A percentile compares a stretch with the other conserved stretches of the same genome.
Conservation (phyloP, 2,113 vertebrate genomes). For the Rutilus rutilus region DNA sequence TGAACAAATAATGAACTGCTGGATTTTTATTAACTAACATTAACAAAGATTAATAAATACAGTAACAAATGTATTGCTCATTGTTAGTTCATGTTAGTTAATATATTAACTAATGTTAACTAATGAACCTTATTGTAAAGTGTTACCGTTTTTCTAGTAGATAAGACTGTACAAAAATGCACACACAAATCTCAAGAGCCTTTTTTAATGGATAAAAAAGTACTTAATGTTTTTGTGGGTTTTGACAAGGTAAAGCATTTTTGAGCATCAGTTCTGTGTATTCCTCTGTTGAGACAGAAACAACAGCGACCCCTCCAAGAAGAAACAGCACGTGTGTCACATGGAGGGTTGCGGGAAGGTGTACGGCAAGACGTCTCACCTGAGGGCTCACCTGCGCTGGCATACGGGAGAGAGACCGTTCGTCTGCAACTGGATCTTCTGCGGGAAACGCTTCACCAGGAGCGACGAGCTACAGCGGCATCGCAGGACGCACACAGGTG, state of each 20-base stretch:
- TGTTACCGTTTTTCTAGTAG: too few relatives aligned
- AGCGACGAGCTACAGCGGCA: conserved; percentile 97
- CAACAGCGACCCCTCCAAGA: conserved; percentile 94
- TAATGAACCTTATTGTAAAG: too few relatives aligned
- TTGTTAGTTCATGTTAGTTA: too few relatives aligned
- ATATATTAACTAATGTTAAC: too few relatives aligned
- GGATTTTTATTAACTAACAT: too few relatives aligned
- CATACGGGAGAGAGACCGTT: conserved; percentile 98
- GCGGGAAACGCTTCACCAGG: conserved; percentile 96
- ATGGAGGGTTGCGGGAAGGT: conserved; percentile 99
- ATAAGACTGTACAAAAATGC: not conserved
- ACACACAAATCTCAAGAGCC: not conserved
- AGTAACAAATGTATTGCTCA: too few relatives aligned
- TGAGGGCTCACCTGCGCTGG: conserved; percentile 97
- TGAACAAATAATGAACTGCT: too few relatives aligned
- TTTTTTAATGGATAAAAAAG: not conserved
- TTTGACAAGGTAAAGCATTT: not conserved
- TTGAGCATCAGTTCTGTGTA: not conserved
- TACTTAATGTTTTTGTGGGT: not conserved
- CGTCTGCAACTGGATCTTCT: conserved; percentile 99
- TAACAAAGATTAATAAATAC: too few relatives aligned
- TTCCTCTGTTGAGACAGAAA: conserved; percentile 74
- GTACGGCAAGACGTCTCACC: conserved; percentile 97
- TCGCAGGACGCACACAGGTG: conserved; percentile 96
- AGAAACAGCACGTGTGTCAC: conserved; percentile 99